These are phyloP conservation scores for Zele albiditarsus DNA, from an alignment of 2,888 invertebrate genomes.

Conservation along the genomic window DNA sequence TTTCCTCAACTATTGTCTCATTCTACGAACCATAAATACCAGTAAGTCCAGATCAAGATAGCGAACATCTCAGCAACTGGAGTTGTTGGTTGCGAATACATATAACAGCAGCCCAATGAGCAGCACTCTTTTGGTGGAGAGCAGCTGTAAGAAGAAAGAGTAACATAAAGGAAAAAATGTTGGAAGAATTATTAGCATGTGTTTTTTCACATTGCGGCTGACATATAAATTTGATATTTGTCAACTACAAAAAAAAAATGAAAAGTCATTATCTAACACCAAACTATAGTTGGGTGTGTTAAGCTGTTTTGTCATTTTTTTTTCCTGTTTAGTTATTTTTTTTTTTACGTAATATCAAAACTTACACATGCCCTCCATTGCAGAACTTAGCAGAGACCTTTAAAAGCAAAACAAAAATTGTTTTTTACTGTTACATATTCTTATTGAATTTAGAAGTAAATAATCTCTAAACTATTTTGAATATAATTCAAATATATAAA, in stretches of 20 bases:
- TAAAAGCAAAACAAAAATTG: slow-evolving; percentile 42
- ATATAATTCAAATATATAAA: too few relatives aligned
- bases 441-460: too few relatives aligned
- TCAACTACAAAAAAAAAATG: slow-evolving; percentile 21
- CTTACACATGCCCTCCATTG: slow-evolving; percentile 67
- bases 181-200: too few relatives aligned
- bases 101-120: slow-evolving; percentile 77
- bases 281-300: too few relatives aligned
- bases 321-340: not conserved
- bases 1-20: slow-evolving; percentile 3
- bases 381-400: slow-evolving; percentile 66
- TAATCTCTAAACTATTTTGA: too few relatives aligned
- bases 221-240: too few relatives aligned
- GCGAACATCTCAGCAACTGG: slow-evolving; percentile 76
- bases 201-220: too few relatives aligned
- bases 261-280: too few relatives aligned
- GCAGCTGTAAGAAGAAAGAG: slow-evolving; percentile 73
- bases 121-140: slow-evolving; percentile 86
- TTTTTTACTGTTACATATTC: slow-evolving; percentile 8
- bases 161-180: slow-evolving; percentile 8
- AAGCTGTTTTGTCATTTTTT: not conserved
- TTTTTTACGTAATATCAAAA: slow-evolving; percentile 37
- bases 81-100: slow-evolving; percentile 77
- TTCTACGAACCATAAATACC: slow-evolving; percentile 77
- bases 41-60: slow-evolving; percentile 80